phyloP scores from a whole-genome alignment of 2,888 invertebrate genomes.

The Cerastis leucographa region DNA sequence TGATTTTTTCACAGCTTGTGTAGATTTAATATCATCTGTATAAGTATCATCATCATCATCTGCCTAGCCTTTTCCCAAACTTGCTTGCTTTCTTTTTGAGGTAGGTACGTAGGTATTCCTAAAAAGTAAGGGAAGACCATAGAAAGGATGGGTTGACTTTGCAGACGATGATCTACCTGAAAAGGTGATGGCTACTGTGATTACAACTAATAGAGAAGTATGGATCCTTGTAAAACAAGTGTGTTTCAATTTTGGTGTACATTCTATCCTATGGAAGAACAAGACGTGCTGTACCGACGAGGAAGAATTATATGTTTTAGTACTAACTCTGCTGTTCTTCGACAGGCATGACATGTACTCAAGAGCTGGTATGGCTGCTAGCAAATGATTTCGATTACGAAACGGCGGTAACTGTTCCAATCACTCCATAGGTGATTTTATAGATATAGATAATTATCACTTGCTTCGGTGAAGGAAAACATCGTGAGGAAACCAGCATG shows the following conservation, averaged over 20 bases:
- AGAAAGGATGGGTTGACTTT: neutral
- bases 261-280: neutral
- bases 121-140: neutral
- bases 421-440: conserved; percentile 90
- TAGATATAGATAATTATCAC: no score
- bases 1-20: no score
- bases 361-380: conserved; percentile 94
- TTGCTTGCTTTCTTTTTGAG: neutral
- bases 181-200: no score
- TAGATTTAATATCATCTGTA: no score
- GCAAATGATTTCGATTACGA: conserved; percentile 92
- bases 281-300: neutral
- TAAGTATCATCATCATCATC: no score
- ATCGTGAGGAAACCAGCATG: no score
- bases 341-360: conserved; percentile 92
- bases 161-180: neutral
- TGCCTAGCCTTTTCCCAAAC: no score
- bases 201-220: neutral
- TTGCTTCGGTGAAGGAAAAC: no score
- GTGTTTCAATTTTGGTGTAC: no score
- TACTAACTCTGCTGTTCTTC: neutral
- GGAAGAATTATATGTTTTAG: neutral
- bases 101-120: neutral
- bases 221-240: neutral
- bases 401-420: conserved; percentile 85